Base-by-base conservation (phyloP, 2,888 invertebrate species). In the Microctonus hyperodae region DNA sequence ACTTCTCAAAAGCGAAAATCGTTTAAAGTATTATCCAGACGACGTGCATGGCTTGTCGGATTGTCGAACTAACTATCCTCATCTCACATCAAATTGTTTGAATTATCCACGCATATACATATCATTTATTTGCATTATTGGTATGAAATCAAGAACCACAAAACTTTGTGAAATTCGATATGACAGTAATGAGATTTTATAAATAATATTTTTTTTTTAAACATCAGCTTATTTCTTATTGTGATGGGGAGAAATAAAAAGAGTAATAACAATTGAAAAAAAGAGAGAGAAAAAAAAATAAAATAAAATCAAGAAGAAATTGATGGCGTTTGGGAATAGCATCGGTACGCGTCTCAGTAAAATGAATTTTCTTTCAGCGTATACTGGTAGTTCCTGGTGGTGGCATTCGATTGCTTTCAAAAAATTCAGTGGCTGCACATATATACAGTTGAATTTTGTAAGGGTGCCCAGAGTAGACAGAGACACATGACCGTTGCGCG, bases 21-120 rank as follows among this genome's bases (percentile, higher is more conserved):
- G 75, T 76, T 79, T 75, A 78, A 78, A 75, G 75, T 73, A 76
- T 78, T 76, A 75, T 73, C 74, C 70, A 67, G 63, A 70, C 70
- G 72, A 74, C 75, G 72, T 73, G 66, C 51, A 57, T 23, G 37
- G 51, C 50, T 61, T 48, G 53, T 31, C 37, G 33, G 53, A 53
- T 62, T 62, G 35, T 62, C 22, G 31, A 59, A 62, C 51, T 53
- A 51, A 53, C 16, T 28, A 55, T 55, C 10, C 55, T 13, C 20
- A 53, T 35, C 35, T 61, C 59, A 59, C 59, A 25, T 48, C 44
- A 44, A 22, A 59, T 40, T 59, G 16, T 13, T 13, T 33, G 16
- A n/a, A 44, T 44, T 7, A n/a, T 16, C 16, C 44, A 35, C 10
- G n/a, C n/a, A n/a, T n/a, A 35, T 51, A 20, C 13, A 53, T 51